Conservation (phyloP, 2,888 invertebrate genomes). For the Dione vanillae region DNA sequence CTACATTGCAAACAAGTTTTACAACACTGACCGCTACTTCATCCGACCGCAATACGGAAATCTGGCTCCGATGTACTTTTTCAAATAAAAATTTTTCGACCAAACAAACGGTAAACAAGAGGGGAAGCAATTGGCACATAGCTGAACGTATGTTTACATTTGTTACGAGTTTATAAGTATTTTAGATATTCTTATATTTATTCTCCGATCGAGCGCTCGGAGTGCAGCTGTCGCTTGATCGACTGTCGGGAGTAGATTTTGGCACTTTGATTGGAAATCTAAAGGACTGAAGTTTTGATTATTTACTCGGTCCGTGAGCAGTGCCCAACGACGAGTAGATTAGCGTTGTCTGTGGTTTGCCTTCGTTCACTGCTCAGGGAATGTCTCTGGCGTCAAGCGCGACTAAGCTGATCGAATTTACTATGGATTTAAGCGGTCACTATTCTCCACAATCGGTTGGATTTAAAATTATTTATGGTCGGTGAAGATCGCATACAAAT, state of each 20-base stretch:
- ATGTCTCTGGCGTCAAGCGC: constrained; percentile 64
- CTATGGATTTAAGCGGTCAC: constrained; percentile 82
- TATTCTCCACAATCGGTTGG: constrained; percentile 70
- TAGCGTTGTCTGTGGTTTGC: constrained; percentile 8
- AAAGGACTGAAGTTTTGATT: constrained; percentile 73
- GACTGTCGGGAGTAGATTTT: constrained; percentile 54
- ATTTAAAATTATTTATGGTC: constrained; percentile 70
- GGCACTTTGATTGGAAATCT: constrained; percentile 51
- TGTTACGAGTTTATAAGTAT: constrained; percentile 86
- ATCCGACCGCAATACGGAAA: constrained; percentile 66
- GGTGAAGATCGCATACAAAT: constrained; percentile 66
- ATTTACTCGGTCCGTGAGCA: constrained; percentile 62
- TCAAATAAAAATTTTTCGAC: constrained; percentile 69
- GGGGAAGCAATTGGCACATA: constrained; percentile 71
- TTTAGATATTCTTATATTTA: constrained; percentile 89
- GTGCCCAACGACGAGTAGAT: constrained; percentile 55
- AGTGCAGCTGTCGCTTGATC: constrained; percentile 61
- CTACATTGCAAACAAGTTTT: constrained; percentile 60
- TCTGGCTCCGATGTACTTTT: constrained; percentile 76
- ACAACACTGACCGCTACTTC: constrained; percentile 57
- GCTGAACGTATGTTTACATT: constrained; percentile 82
- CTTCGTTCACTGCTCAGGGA: constrained; percentile 64
- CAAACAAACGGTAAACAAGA: constrained; percentile 62
- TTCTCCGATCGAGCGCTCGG: constrained; percentile 82
- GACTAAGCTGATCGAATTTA: constrained; percentile 83